These are phyloP conservation scores for Cochlearius cochlearius DNA, from an alignment of 2,113 vertebrate genomes.

Conservation along the genomic window DNA sequence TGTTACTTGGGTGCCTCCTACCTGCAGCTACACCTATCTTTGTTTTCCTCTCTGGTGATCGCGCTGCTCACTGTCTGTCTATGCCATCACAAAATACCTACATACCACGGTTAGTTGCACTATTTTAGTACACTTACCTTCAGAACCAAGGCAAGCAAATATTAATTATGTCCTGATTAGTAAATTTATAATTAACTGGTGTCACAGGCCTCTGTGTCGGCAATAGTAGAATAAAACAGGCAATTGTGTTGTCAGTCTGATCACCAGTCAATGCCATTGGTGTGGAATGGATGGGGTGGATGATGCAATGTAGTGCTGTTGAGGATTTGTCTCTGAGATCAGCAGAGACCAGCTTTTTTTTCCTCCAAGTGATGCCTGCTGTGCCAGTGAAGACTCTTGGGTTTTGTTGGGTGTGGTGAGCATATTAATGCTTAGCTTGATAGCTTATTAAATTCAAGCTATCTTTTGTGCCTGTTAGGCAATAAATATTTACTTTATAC, in stretches of 20 bases:
- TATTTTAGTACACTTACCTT: neutral
- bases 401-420: neutral
- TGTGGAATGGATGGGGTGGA: neutral
- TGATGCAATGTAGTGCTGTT: neutral
- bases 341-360: neutral
- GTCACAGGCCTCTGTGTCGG: neutral
- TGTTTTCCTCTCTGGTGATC: neutral
- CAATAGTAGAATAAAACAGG: neutral
- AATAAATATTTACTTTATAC: neutral
- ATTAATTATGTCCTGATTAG: neutral
- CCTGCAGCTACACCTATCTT: neutral
- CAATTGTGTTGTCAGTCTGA: fast-evolving
- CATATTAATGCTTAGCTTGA: neutral
- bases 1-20: neutral
- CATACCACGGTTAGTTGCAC: neutral
- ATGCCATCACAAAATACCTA: neutral
- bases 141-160: neutral
- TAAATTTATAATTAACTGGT: neutral
- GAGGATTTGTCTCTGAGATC: neutral
- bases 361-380: neutral
- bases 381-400: neutral
- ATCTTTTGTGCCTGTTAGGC: neutral
- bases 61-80: neutral
- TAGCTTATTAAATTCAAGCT: neutral
- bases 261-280: neutral